A percentile compares a stretch with the other conserved stretches of the same genome.
Conservation (phyloP, 2,113 vertebrate genomes). For the Pituophis catenifer region DNA sequence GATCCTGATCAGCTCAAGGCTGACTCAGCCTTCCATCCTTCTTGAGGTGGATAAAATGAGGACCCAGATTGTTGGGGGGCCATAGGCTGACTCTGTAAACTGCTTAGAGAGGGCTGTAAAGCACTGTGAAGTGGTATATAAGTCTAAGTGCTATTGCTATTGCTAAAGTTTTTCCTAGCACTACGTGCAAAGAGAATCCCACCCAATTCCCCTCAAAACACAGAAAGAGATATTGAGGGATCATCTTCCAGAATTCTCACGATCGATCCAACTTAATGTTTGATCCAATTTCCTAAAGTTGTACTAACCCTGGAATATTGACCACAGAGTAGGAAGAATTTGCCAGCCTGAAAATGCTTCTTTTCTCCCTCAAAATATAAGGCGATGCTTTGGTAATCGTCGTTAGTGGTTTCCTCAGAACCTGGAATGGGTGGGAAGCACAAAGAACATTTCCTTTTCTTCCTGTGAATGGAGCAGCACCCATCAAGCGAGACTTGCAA, state of each 20-base stretch:
- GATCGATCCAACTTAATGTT: not conserved
- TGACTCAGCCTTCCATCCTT: too few relatives aligned
- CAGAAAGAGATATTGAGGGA: not conserved
- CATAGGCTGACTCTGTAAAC: too few relatives aligned
- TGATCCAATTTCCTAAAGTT: not conserved
- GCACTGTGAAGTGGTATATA: not conserved
- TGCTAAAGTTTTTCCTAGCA: not conserved
- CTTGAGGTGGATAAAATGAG: too few relatives aligned
- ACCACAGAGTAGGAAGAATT: constrained; percentile 92
- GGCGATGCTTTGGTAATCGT: constrained; percentile 96
- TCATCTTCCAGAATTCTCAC: not conserved
- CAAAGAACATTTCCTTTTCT: not conserved
- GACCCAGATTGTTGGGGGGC: too few relatives aligned
- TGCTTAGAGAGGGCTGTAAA: not conserved
- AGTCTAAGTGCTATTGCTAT: not conserved
- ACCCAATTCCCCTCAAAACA: not conserved
- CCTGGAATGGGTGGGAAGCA: constrained; percentile 66
- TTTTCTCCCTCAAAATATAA: constrained; percentile 95
- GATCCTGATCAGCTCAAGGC: too few relatives aligned
- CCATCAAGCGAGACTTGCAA: too few relatives aligned
- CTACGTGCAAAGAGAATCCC: not conserved
- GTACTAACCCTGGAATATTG: constrained; percentile 87
- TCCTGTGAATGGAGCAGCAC: not conserved
- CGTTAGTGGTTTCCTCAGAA: constrained; percentile 79
- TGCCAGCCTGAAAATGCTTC: constrained; percentile 92